Base-by-base conservation (phyloP, 2,113 vertebrate genomes). In the Mus pahari region DNA sequence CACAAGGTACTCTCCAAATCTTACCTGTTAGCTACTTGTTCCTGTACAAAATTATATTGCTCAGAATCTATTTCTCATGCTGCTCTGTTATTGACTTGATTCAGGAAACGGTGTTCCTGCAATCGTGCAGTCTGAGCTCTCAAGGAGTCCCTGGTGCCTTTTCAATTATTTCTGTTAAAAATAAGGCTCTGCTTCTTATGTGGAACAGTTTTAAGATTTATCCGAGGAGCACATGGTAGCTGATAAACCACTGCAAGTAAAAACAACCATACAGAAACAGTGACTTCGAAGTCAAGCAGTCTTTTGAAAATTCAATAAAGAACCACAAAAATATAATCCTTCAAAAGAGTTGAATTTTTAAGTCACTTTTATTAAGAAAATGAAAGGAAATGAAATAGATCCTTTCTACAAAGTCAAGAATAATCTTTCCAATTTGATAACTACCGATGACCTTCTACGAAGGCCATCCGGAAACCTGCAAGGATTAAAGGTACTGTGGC, bases 161-260 rank as follows among this genome's bases (percentile, higher is more conserved):
- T 98, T 92, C 97, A 97, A 94, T 97, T 97, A 97, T 96, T 96
- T 95, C 94, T 91, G 93, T 97, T 95, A 93, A 96, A 90, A 97
- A 96, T 94, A 95, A 96, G 97, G 66, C 77, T 94, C 31, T 83
- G 60, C 68, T 62, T 89, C 84, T 95, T 94, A 77, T 60, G n/a
- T 86, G 71, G 64, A 96, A 95, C 11, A 39, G 28, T 92, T 97
- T 91, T 93, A 24, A 95, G 91, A 96, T 96, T 87, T 93, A 94
- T 97, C 94, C 79, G 74, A 94, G 88, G 73, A 48, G 19, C 53
- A 78, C 50, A 83, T 87, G 94, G 81, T 66, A 90, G 90, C 62
- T 89, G 95, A 96, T 95, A 93, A 97, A 97, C 96, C 92, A 94
- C 64, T 71, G n/a, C 88, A 83, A 0, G 0, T 79, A 89, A 70